Conservation (phyloP, 2,888 invertebrate genomes). For the Clivina fossor region DNA sequence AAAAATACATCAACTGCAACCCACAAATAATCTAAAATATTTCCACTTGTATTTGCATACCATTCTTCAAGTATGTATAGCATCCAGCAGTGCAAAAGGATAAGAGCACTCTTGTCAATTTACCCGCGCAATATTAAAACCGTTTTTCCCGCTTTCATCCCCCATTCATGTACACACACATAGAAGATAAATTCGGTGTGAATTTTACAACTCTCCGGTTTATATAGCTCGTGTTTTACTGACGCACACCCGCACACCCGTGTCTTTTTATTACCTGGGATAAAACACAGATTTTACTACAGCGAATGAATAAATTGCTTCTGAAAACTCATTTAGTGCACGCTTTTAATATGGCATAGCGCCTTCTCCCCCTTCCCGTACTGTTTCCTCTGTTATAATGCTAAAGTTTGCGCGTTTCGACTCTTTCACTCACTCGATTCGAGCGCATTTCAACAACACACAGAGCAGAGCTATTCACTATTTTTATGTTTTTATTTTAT, state of each 20-base stretch:
- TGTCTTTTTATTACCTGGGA: constrained; percentile 28
- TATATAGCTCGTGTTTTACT: constrained; percentile 21
- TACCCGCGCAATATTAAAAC: no score
- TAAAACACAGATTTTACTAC: constrained; percentile 29
- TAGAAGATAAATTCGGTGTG: constrained; percentile 30
- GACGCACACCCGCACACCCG: constrained; percentile 1
- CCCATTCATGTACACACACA: neutral
- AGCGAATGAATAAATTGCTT: constrained; percentile 30
- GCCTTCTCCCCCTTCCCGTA: constrained; percentile 14
- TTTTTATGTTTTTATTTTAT: constrained; percentile 22
- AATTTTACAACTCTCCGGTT: constrained; percentile 21
- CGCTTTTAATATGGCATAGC: constrained; percentile 24
- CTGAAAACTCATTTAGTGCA: constrained; percentile 27
- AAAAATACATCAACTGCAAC: no score
- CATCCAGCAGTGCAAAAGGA: no score
- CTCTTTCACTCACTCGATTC: no score
- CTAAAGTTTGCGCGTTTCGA: constrained; percentile 9
- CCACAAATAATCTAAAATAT: no score
- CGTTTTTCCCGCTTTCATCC: no score
- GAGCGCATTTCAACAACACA: no score
- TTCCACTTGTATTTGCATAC: no score
- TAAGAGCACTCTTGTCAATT: no score
- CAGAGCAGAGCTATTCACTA: constrained; percentile 11
- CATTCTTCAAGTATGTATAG: no score
- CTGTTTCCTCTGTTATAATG: no score